Base-by-base conservation (phyloP, 2,888 invertebrate species). In the Euspilapteryx auroguttella region DNA sequence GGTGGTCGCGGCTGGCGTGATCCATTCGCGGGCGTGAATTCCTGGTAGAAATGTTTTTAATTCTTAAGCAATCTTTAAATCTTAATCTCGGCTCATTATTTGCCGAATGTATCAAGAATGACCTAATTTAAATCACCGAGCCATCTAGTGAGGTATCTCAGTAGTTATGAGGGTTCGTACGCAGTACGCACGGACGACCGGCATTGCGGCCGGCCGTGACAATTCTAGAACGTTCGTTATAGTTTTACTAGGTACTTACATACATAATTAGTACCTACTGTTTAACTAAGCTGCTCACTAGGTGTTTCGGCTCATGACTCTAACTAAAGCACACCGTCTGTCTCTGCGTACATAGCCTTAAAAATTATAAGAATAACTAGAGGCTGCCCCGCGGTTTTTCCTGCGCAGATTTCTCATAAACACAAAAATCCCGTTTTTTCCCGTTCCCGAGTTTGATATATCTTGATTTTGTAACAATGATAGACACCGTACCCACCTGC, bases 1-100 rank as follows among this genome's bases (percentile, higher is more conserved):
- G 2, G 84, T 80, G 0, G 79, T 78, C 0, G 82, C 78, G 1
- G 86, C 85, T 0, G 85, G 80, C 0, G 80, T 69, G 26, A 86
- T 85, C 86, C 86, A 91, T 64, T 92, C 91, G 20, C 90, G 75
- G 1, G 87, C 87, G 49, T 88, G 87, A 35, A 87, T 87, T 21
- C 80, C 81, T 57, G 33, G 3, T 15, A 21, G 11, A 28, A 28
- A 17, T 26, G 26, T 4, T 7, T 20, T 20, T 5, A 20, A 20
- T 7, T 20, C 9, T 5, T 20, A 20, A 5, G 9, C 9, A 7
- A 20, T 20, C 5, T 8, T 7, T 7, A 20, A 20, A 20, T 20
- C 5, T 20, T 20, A 20, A 5, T 20, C 20, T 20, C 6, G 20
- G 9, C 5, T 20, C 20, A 5, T 7, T 20, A 7, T 5, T 5